Evolutionary conservation across 2,888 invertebrate genomes (phyloP).

Genomic region (Hydrotaea diabolus): DNA sequence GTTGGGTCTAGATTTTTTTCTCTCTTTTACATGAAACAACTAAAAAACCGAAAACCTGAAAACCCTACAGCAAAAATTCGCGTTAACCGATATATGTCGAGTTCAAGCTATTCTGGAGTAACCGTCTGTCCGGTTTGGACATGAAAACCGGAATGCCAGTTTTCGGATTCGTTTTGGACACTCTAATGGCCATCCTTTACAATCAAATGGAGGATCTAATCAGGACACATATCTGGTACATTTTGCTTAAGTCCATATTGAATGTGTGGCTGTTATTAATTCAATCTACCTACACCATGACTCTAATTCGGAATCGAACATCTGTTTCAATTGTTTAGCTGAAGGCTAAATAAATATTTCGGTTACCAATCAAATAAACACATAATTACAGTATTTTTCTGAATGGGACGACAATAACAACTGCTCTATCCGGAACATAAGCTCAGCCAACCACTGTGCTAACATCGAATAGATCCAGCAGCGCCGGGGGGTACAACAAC

Average conservation of each 20-base stretch:
- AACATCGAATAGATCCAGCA: slow-evolving; percentile 1
- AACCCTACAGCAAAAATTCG: no score
- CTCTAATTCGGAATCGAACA: slow-evolving; percentile 10
- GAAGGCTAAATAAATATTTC: slow-evolving; percentile 49
- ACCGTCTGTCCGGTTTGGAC: no score
- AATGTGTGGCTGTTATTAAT: not conserved
- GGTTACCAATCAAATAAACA: slow-evolving; percentile 60
- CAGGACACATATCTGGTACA: no score
- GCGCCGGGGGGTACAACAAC: slow-evolving; percentile 23
- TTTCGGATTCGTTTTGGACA: no score
- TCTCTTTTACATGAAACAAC: no score
- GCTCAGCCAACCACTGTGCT: not conserved
- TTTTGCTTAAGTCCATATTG: not conserved
- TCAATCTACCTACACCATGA: not conserved
- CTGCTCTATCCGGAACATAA: not conserved
- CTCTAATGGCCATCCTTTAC: no score
- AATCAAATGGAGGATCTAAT: no score
- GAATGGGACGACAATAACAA: slow-evolving; percentile 10
- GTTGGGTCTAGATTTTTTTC: no score
- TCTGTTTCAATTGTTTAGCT: slow-evolving; percentile 65
- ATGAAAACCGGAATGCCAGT: no score
- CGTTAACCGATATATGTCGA: no score
- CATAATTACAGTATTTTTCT: slow-evolving; percentile 54
- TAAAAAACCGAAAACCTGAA: no score
- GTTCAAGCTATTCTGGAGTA: no score